Percentiles rank a stretch among this genome's conserved stretches.
These are phyloP conservation scores for Teleiodes luculella DNA, from an alignment of 2,888 invertebrate genomes.

Conservation along the genomic window DNA sequence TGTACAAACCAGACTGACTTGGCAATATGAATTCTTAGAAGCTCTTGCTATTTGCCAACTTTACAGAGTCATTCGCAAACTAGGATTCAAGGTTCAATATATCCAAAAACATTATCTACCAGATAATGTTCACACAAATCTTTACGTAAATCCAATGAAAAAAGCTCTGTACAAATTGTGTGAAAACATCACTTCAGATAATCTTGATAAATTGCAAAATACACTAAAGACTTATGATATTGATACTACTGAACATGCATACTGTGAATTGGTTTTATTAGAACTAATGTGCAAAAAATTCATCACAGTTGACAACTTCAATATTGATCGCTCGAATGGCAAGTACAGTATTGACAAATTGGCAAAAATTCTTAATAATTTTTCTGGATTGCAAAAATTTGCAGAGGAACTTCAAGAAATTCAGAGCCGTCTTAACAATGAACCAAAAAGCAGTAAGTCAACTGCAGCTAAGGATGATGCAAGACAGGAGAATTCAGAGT, in stretches of 20 bases:
- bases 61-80: conserved; percentile 52
- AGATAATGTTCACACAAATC: conserved; percentile 37
- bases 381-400: conserved; percentile 42
- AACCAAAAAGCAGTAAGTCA: conserved; percentile 11
- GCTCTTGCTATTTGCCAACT: conserved; percentile 60
- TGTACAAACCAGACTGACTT: conserved; percentile 46
- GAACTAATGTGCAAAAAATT: conserved; percentile 61
- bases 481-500: conserved; percentile 21
- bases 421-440: conserved; percentile 38
- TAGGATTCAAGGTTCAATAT: conserved; percentile 49
- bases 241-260: conserved; percentile 50
- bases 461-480: conserved; percentile 18
- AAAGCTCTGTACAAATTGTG: conserved; percentile 60
- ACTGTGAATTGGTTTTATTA: conserved; percentile 58
- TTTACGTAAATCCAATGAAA: conserved; percentile 56
- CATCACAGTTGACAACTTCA: conserved; percentile 31
- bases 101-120: conserved; percentile 49
- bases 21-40: conserved; percentile 67
- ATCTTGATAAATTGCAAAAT: conserved; percentile 50
- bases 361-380: conserved; percentile 48
- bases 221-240: conserved; percentile 48
- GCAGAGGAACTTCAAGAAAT: conserved; percentile 43
- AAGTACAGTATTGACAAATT: conserved; percentile 44
- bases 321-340: conserved; percentile 14
- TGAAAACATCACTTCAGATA: conserved; percentile 51